Conservation (phyloP, 2,113 vertebrate species). For the Cercopithecus mona region DNA sequence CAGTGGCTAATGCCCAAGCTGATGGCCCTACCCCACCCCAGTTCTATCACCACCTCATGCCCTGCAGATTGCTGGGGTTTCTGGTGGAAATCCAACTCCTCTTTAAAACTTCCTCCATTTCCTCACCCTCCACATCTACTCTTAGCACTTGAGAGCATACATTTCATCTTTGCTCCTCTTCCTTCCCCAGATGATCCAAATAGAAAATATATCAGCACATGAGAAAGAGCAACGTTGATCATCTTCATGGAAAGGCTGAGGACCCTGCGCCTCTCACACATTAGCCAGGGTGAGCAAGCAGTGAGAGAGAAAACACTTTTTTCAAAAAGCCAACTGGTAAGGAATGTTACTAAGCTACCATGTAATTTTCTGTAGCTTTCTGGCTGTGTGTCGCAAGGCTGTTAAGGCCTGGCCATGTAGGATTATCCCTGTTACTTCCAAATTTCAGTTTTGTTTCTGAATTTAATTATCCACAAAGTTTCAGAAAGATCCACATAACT, state of each 20-base stretch:
- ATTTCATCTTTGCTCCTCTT: neutral
- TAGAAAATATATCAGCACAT: neutral
- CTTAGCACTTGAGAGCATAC: neutral
- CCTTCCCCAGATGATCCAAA: neutral
- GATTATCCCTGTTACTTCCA: constrained; percentile 28
- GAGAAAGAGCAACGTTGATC: neutral
- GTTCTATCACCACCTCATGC: neutral
- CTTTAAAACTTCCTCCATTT: neutral
- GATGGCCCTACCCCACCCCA: neutral
- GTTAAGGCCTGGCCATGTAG: neutral
- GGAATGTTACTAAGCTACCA: neutral
- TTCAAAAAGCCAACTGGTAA: neutral
- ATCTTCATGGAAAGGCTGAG: neutral
- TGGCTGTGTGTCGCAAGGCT: constrained; percentile 8
- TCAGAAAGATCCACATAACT: neutral
- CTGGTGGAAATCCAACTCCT: neutral
- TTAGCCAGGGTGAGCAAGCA: neutral
- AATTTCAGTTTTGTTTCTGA: constrained; percentile 14
- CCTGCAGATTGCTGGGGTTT: neutral
- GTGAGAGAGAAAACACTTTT: neutral
- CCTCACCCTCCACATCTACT: neutral
- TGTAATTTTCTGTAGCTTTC: neutral
- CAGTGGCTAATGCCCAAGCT: neutral
- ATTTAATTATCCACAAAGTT: neutral
- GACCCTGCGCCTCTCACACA: neutral